These are phyloP conservation scores for Ranitomeya imitator DNA, from an alignment of 2,113 vertebrate genomes.

Conservation along the genomic window DNA sequence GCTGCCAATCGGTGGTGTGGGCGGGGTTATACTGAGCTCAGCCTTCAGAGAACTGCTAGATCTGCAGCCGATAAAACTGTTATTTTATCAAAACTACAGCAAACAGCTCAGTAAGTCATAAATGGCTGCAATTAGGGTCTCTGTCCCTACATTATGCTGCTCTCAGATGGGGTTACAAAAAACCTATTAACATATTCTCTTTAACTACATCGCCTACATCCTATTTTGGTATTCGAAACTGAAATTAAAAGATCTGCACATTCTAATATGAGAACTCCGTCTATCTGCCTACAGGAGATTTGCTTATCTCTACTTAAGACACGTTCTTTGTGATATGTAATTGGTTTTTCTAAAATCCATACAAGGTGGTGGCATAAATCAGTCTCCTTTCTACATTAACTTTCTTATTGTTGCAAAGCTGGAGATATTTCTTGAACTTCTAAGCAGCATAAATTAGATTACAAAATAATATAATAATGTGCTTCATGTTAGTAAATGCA, in stretches of 20 bases:
- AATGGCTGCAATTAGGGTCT: too few species aligned
- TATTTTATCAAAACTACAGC: too few species aligned
- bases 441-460: background rate
- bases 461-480: background rate
- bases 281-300: slow-evolving; percentile 13
- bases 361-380: slow-evolving; percentile 1
- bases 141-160: too few species aligned
- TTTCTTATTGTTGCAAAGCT: background rate
- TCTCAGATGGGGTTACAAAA: too few species aligned
- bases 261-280: background rate
- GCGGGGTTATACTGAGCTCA: too few species aligned
- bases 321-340: slow-evolving; percentile 14
- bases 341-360: slow-evolving; percentile 9
- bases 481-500: background rate
- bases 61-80: too few species aligned
- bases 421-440: background rate
- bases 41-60: too few species aligned
- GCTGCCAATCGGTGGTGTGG: too few species aligned
- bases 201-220: background rate
- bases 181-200: too few species aligned
- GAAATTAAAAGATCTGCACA: slow-evolving; percentile 12
- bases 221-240: background rate
- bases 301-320: slow-evolving; percentile 1
- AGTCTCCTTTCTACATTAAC: background rate
- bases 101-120: too few species aligned